Conservation (phyloP, 2,113 vertebrate species). For the Nyctibius bracteatus region DNA sequence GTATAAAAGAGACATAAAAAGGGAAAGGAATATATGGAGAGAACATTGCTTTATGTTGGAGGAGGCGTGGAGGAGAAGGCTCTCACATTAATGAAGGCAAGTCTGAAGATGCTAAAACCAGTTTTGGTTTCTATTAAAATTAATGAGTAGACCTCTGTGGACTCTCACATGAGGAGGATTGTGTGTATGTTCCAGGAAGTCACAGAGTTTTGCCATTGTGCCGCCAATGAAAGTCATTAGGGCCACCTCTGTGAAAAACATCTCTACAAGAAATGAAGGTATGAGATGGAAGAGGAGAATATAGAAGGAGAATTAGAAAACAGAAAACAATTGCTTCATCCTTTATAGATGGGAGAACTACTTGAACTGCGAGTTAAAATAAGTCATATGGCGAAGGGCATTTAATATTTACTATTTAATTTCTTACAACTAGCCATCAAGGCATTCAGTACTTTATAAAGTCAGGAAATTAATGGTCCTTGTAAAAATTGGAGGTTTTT, state of each 20-base stretch:
- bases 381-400: not conserved
- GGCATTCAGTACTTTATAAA: slow-evolving; percentile 9
- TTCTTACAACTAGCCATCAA: slow-evolving; percentile 4
- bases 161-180: not conserved
- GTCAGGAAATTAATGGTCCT: slow-evolving; percentile 43
- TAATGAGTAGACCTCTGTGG: slow-evolving; percentile 33
- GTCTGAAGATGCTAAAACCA: not conserved
- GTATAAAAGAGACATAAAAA: not conserved
- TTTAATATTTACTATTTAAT: slow-evolving; percentile 20
- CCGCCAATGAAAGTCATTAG: slow-evolving; percentile 30
- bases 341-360: not conserved
- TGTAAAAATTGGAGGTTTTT: slow-evolving; percentile 11
- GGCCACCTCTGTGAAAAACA: slow-evolving; percentile 10
- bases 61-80: not conserved
- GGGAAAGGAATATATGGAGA: not conserved
- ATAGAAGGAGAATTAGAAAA: not conserved
- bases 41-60: not conserved
- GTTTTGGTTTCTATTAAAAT: slow-evolving; percentile 56
- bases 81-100: not conserved
- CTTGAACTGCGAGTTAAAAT: not conserved
- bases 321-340: not conserved
- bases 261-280: not conserved
- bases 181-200: not conserved
- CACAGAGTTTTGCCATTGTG: not conserved
- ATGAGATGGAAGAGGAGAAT: not conserved